Evolutionary conservation across 2,888 invertebrate genomes (phyloP), one percentile per base, ranked within the genome.

Genomic region (Athalia circularis): DNA sequence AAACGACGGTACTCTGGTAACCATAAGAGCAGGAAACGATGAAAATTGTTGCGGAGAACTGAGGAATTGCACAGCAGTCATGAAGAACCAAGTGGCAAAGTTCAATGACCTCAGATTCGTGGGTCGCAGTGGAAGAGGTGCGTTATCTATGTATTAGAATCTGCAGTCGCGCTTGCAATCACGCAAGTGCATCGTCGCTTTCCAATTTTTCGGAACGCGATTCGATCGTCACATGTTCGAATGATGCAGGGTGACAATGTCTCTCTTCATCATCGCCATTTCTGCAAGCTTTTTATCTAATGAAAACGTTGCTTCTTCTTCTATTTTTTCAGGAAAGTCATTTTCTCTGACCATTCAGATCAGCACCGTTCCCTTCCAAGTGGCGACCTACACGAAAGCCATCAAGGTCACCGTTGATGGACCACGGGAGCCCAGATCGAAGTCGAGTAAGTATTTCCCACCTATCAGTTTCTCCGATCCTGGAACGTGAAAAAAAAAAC

Each of bases 351-450:
- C 98, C 83, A 99, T 99, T 90, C 96, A 97, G 84, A 96, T 99
- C 87, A 95, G 95, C 89, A 94, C 95, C 4, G 93, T 94, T 83
- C 94, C 94, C 8, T 92, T 93, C 82, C 98, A 99, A 92, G 95
- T 98, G 48, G 97, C 98, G 72, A 96, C 97, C 4, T 99, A 99
- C 91, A 95, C 92, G 86, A 99, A 99, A 90, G 99, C 99, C 77
- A 99, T 99, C 91, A 99, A 99, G 93, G 99, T 99, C 78, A 99
- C 99, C 43, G 99, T 99, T 52, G 99, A 99, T 89, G 99, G 99
- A 86, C 99, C 99, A 0, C 92, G 99, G 86, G 99, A 99, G 92
- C 99, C 99, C 13, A 93, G 99, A 91, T 97, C 97, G 84, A 98
- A 98, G 91, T 96, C 97, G 92, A 97, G 98, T 98, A 94, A 96